phyloP scores from a whole-genome alignment of 35 echinoderm and acorn worm genomes.

The Ptychodera flava region DNA sequence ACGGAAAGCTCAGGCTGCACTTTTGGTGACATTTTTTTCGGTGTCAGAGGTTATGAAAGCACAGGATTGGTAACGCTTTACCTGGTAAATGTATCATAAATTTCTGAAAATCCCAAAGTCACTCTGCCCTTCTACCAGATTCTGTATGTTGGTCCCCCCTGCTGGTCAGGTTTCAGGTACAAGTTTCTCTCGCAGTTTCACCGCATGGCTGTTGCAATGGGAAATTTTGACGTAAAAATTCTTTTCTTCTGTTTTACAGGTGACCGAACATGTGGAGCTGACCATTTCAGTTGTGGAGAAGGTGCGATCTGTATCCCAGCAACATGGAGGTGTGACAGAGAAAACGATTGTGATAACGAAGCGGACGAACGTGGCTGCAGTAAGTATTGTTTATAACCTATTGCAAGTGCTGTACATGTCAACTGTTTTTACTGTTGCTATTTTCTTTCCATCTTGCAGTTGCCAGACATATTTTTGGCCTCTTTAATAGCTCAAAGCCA shows the following conservation, averaged over 20 bases:
- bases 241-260: neutral
- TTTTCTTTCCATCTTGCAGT: neutral
- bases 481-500: neutral
- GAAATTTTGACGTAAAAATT: too few species aligned
- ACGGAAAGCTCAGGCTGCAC: too few species aligned
- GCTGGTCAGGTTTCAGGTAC: too few species aligned
- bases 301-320: neutral
- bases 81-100: too few species aligned
- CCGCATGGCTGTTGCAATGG: too few species aligned
- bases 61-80: too few species aligned
- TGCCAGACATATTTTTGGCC: neutral
- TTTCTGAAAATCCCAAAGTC: too few species aligned
- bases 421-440: neutral
- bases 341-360: neutral
- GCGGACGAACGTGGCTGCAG: neutral
- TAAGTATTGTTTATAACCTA: neutral
- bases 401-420: neutral
- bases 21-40: too few species aligned
- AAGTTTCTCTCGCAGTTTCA: too few species aligned
- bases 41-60: too few species aligned
- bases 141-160: too few species aligned
- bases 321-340: neutral
- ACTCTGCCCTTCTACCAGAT: too few species aligned
- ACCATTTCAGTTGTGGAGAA: neutral
- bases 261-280: neutral